phyloP scores from a whole-genome alignment of 2,113 vertebrate genomes.

The Zootoca vivipara region DNA sequence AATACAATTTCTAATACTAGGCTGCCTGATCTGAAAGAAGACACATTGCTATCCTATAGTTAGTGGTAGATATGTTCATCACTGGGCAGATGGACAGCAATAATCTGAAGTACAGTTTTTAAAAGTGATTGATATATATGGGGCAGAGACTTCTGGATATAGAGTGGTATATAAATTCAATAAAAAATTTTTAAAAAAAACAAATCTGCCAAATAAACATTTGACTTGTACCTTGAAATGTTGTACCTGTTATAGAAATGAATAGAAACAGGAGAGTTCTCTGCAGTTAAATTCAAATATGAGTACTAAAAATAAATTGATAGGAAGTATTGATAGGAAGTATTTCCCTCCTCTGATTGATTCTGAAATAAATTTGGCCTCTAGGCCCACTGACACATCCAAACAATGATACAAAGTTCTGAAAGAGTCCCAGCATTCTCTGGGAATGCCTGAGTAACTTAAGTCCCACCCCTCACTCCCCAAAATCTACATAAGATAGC shows the following conservation, averaged over 20 bases:
- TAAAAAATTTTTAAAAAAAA: too few species aligned
- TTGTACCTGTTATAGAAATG: not conserved
- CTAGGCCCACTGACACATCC: not conserved
- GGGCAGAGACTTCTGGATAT: too few species aligned
- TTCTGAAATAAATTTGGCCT: not conserved
- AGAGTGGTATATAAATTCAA: too few species aligned
- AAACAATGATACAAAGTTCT: not conserved
- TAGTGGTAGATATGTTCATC: not conserved
- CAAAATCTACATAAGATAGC: not conserved
- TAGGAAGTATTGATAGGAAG: not conserved
- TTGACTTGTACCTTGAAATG: slow-evolving; percentile 6
- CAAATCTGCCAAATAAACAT: not conserved
- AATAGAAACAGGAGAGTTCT: not conserved
- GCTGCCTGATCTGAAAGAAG: too few species aligned
- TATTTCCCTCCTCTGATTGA: not conserved
- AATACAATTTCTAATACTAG: too few species aligned
- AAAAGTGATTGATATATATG: not conserved
- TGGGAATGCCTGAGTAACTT: not conserved
- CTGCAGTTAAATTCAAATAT: not conserved
- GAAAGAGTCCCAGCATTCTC: not conserved
- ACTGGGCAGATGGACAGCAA: not conserved
- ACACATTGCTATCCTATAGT: too few species aligned
- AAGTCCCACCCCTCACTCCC: not conserved
- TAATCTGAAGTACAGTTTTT: not conserved
- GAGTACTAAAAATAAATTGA: not conserved